phyloP scores from a whole-genome alignment of 2,113 vertebrate species.

The Coturnix japonica region DNA sequence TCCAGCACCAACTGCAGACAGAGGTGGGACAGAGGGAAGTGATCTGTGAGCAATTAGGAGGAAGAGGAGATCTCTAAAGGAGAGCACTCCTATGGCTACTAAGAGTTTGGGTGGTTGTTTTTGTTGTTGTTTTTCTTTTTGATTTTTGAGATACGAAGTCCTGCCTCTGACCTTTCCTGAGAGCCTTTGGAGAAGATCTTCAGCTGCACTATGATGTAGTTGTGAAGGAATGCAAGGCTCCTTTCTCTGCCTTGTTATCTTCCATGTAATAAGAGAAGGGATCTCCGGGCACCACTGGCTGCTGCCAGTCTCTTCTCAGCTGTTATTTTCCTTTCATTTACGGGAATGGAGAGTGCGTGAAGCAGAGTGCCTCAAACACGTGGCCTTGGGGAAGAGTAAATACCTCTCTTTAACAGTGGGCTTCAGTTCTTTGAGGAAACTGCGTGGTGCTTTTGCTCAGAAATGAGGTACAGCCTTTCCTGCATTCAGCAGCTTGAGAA shows the following conservation, averaged over 20 bases:
- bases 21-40: neutral
- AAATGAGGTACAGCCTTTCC: neutral
- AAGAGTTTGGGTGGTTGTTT: neutral
- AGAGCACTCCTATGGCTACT: neutral
- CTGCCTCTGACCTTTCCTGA: constrained; percentile 24
- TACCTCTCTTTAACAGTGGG: neutral
- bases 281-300: neutral
- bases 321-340: neutral
- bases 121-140: neutral
- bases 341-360: neutral
- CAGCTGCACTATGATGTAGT: constrained; percentile 5
- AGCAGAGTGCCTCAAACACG: neutral
- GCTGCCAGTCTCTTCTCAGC: constrained; percentile 19
- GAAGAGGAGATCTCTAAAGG: neutral
- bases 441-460: neutral
- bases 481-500: neutral
- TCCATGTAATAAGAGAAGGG: constrained; percentile 44
- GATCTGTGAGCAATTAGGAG: neutral
- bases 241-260: neutral
- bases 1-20: fast-evolving
- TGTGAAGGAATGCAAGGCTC: constrained; percentile 13
- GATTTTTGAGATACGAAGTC: neutral
- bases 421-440: neutral
- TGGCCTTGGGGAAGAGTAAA: neutral
- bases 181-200: constrained; percentile 21